Base-by-base conservation (phyloP, 2,113 vertebrate species). In the Dipodomys stephensi region DNA sequence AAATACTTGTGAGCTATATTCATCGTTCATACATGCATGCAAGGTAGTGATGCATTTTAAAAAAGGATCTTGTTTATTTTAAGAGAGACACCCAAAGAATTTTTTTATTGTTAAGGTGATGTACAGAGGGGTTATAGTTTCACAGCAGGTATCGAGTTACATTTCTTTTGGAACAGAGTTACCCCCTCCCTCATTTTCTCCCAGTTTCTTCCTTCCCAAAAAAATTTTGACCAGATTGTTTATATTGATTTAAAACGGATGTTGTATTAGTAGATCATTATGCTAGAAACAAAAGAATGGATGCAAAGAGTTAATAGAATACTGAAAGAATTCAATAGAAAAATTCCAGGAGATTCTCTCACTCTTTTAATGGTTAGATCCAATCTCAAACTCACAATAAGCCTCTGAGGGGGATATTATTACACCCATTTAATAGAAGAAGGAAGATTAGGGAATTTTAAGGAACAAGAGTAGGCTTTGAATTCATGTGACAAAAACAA, bases 1-100 rank as follows among this genome's bases (percentile, higher is more conserved):
- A 90, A 80, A 77, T 76, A 53, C 62, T 62, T 94, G 35, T 39
- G 25, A 93, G 46, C 35, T 90, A 7, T 62, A 78, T 60, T 88
- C 30, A 85, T 39, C 39, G 39, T 39, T 84, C 46, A 84, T 81
- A 62, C 77, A 84, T n/a, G 25, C 6, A 49, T n/a, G 2, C 77
- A 53, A 76, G 30, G 53, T 9, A 77, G 57, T 46, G 35, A 30
- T 44, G 23, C n/a, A 20, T 35, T 71, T 88, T 83, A 32, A 44
- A 67, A 93, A 83, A 57, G 4, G 49, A 32, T 64, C 57, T 25
- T 7, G 46, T 25, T 53, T 53, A 15, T 92, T 71, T 76, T 74
- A 87, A 44, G 44, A 86, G 20, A 49, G 49, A 49, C 49, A 49
- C 12, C 1, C 49, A 49, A 49, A 49, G 49, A 49, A 49, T 11